Base-by-base conservation (phyloP, 2,888 invertebrate genomes). In the Notodonta dromedarius region DNA sequence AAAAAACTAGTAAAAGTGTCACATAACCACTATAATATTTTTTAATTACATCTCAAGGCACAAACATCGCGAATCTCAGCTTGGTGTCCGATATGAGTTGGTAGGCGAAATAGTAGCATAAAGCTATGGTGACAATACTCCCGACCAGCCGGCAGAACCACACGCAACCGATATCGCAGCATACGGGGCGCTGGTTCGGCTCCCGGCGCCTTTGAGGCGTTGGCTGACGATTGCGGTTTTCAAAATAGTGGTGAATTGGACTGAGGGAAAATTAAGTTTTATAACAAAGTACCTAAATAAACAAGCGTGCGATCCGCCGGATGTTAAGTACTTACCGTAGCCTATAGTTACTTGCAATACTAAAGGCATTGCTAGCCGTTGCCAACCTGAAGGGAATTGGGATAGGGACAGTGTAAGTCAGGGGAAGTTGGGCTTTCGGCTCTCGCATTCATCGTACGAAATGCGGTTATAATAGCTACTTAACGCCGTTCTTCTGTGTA, bases 71-170 rank as follows among this genome's bases (percentile, higher is more conserved):
- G 67, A 92, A 92, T 59, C 84, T 89, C 0, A 92, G 79, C 59
- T 91, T 92, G 3, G 90, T 87, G 3, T 86, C 81, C 5, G 82
- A 72, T 42, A 92, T 73, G 2, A 92, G 78, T 0, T 83, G 57
- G 57, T 89, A 92, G 0, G 90, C 92, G 24, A 79, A 86, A 63
- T 86, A 90, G 60, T 90, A 91, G 67, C 91, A 90, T 0, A 88
- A 42, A 0, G 84, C 87, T 5, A 92, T 80, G 2, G 85, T 82
- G 0, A 74, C 0, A 5, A 91, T 82, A 60, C 86, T 87, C 24
- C 77, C 67, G 0, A 90, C 62, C 1, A 92, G 62, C 2, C 88
- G 65, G 57, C 81, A 84, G 64, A 88, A 88, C 92, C 91, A 91
- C 3, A 91, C 65, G 60, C 88, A 91, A 2, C 83, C 86, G 0